Conservation (phyloP, 2,888 invertebrate species). For the Leptinotarsa tumamoca region DNA sequence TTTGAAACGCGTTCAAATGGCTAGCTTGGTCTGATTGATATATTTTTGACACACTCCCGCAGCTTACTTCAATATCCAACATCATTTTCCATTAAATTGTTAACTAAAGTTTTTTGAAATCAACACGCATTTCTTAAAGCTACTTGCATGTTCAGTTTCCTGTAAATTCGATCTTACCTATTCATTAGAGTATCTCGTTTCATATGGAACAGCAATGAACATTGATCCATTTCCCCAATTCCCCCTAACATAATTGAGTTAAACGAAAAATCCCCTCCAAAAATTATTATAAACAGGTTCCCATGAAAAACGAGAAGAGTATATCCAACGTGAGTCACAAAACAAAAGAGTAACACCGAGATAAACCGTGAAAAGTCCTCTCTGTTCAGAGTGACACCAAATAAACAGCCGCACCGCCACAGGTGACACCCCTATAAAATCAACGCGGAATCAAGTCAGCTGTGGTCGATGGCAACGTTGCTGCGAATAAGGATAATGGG, state of each 20-base stretch:
- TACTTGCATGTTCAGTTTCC: no score
- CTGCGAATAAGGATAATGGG: conserved; percentile 61
- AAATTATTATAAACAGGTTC: background rate
- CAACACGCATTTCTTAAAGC: no score
- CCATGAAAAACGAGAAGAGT: conserved; percentile 5
- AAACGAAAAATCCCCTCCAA: background rate
- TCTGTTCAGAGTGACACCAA: conserved; percentile 45
- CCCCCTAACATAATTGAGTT: background rate
- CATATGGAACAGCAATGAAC: no score
- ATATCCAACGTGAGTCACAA: background rate
- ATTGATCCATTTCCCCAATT: no score
- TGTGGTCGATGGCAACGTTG: conserved; percentile 31
- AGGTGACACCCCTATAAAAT: conserved; percentile 61
- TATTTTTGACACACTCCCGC: no score
- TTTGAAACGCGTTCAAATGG: no score
- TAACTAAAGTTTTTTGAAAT: no score
- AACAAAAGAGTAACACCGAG: conserved; percentile 34
- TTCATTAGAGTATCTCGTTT: no score
- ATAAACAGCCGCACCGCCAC: conserved; percentile 59
- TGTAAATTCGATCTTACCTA: no score
- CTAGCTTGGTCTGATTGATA: no score
- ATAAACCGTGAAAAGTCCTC: conserved; percentile 41
- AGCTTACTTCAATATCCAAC: no score
- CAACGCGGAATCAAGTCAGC: conserved; percentile 52
- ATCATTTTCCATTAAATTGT: no score